Percentiles rank a stretch among this genome's conserved stretches.
phyloP scores from a whole-genome alignment of 2,888 invertebrate species.

The Empis stercorea region DNA sequence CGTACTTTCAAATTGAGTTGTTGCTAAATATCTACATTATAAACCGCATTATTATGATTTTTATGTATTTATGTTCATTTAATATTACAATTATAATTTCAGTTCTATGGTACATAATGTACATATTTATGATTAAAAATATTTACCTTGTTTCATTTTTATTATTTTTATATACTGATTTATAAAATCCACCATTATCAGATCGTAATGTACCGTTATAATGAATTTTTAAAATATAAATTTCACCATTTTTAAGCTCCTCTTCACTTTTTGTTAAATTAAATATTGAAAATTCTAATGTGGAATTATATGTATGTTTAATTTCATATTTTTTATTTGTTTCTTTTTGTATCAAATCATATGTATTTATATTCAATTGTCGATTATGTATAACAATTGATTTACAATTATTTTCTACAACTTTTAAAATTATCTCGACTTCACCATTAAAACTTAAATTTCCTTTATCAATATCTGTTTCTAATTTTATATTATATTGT shows the following conservation, averaged over 20 bases:
- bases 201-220: conserved; percentile 45
- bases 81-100: neutral
- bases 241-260: neutral
- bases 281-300: neutral
- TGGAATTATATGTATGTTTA: neutral
- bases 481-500: conserved; percentile 37
- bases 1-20: conserved; percentile 55
- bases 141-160: conserved; percentile 17
- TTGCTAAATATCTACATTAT: conserved; percentile 37
- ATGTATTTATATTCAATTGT: conserved; percentile 10
- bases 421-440: conserved; percentile 20
- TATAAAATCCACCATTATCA: conserved; percentile 52
- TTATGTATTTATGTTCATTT: neutral
- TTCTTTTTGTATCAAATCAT: neutral
- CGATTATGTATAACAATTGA: conserved; percentile 24
- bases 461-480: conserved; percentile 23
- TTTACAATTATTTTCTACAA: conserved; percentile 11
- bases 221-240: conserved; percentile 40
- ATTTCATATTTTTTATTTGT: neutral
- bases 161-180: conserved; percentile 39
- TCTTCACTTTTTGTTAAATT: neutral
- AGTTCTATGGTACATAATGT: too few species aligned
- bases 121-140: too few species aligned
- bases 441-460: conserved; percentile 20
- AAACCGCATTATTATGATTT: too few species aligned